Evolutionary conservation across 2,797 vertebrate species (phyloP), one percentile per base, ranked within the genome.

Genomic region (Acanthurus leucopareius): DNA sequence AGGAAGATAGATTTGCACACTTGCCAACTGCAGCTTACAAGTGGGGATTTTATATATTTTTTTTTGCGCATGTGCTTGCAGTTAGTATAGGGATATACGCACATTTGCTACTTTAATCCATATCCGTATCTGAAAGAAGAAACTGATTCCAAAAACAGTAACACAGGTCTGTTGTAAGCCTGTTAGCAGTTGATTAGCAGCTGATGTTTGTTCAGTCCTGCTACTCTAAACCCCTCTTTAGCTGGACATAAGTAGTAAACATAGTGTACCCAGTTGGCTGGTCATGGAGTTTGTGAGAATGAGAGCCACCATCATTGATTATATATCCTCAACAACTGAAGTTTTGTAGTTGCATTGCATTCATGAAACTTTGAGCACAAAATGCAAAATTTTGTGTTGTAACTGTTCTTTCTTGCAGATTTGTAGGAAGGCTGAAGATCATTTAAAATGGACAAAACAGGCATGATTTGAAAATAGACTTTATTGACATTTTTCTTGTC

Each of bases 391-490:
- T 15, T 57, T 42, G 40, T 42, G 11, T 14, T 20, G 17, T 19
- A 25, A 42, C 10, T 19, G 7, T 5, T n/a, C 19, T 42, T 35
- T 42, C 38, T 67, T 11, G 10, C 15, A 25, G 7, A 40, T 14
- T 11, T 45, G 28, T 13, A 20, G 17, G n/a, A 10, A 19, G 57
- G 8, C 3, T 32, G 14, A 16, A 47, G 61, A 10, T 13, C 1
- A 13, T 10, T 42, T 42, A 10, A 42, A 42, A 42, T 42, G 4
- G 17, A 63, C 22, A 75, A 57, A 54, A 11, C 11, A 61, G 10
- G 11, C n/a, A 49, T 72, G 48, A 69, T 76, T 86, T 86, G 74
- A 88, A 90, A 90, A 88, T 84, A 77, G 54, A 70, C 28, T 89
- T 89, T 90, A 90, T 82, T 90, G 49, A 77, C 22, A 76, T 48